These are phyloP conservation scores for Lepidocolaptes lacrymiger DNA, from an alignment of 2,797 vertebrate species.

Conservation along the genomic window DNA sequence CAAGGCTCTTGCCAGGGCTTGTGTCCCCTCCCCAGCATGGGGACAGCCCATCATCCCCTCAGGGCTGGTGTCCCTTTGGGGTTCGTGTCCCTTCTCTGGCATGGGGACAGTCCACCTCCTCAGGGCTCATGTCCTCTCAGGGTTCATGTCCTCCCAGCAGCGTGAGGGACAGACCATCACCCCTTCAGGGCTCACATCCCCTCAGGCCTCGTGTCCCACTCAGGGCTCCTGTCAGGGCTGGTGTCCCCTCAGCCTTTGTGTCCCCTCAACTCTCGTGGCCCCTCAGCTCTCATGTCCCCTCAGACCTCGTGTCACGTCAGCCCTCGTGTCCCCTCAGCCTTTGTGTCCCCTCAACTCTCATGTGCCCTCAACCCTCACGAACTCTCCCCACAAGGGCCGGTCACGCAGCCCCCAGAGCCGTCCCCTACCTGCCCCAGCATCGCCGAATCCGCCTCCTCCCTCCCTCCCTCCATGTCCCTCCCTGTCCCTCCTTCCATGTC, in stretches of 20 bases:
- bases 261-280: fast-evolving
- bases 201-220: background rate
- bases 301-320: too few relatives aligned
- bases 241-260: too few relatives aligned
- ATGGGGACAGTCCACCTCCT: background rate
- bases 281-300: too few relatives aligned
- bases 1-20: background rate
- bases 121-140: background rate
- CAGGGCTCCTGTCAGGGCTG: background rate
- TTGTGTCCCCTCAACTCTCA: background rate
- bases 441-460: too few relatives aligned
- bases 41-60: background rate
- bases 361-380: too few relatives aligned
- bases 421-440: too few relatives aligned
- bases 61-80: background rate
- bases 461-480: too few relatives aligned
- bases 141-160: background rate
- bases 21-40: background rate
- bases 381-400: background rate
- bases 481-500: too few relatives aligned
- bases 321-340: background rate
- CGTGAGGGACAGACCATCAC: background rate
- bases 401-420: too few relatives aligned
- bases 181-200: background rate
- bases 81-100: background rate